Evolutionary conservation across 1,140 invertebrate genomes (phyloP), one percentile per base, ranked within the genome.

Genomic region (Drosophila varians): DNA sequence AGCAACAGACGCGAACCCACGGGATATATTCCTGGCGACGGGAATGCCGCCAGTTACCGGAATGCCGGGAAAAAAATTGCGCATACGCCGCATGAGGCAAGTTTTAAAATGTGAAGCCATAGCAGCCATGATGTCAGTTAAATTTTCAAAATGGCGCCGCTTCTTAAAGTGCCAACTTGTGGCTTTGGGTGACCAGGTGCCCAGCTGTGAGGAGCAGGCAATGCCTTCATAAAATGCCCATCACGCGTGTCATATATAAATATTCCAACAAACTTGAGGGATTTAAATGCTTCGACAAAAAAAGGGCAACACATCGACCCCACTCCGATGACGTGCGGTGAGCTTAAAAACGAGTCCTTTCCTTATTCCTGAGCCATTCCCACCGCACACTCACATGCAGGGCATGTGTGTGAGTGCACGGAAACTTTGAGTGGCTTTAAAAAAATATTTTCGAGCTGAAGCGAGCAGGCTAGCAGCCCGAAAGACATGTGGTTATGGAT

Each of bases 131-230:
- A 51, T 76, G 53, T 53, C 53, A 48, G 53, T 52, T 74, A 57
- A 72, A 58, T 54, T 76, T 86, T 68, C 79, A 88, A 88, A 88
- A 88, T 88, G 86, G 84, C 87, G 76, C 71, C 79, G 65, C 55
- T 77, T 90, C 84, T 89, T 89, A 89, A 89, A 89, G 82, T 75
- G 87, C 74, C 79, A 90, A 90, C 73, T 87, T 82, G 77, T 82
- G 77, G 86, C 87, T 89, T 61, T 72, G 53, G 40, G 1, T 51
- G 51, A 87, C 53, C 82, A 90, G 86, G 86, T 65, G 43, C 56
- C n/a, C 86, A 89, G 86, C 60, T 9, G 23, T 16, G 4, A n/a
- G 4, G 18, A 36, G 34, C 48, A 74, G 34, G 54, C 9, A 8
- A 12, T 46, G 36, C 18, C 45, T 53, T 21, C 42, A 49, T 45